These are phyloP conservation scores for Anthoscopus minutus DNA, from an alignment of 2,113 vertebrate species.

Conservation along the genomic window DNA sequence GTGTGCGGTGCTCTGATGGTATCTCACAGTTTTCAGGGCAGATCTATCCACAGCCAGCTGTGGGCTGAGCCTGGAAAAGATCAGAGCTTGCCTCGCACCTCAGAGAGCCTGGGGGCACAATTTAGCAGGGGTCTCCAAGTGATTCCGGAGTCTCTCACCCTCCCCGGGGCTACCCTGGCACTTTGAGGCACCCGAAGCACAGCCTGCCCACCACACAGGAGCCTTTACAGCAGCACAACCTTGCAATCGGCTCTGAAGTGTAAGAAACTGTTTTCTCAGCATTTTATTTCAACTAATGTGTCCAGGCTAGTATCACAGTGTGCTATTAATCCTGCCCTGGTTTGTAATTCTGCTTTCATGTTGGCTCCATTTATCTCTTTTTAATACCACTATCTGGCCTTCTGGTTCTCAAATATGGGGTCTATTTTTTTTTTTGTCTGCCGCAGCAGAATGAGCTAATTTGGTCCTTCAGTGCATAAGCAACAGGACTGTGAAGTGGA, in stretches of 20 bases:
- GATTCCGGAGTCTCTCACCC: fast-evolving
- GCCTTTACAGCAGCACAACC: background rate
- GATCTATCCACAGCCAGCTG: background rate
- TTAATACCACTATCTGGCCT: conserved; percentile 16
- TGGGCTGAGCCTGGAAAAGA: background rate
- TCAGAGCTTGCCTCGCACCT: background rate
- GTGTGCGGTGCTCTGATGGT: fast-evolving
- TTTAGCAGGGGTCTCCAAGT: background rate
- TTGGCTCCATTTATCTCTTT: conserved; percentile 48
- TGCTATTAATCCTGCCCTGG: conserved; percentile 1
- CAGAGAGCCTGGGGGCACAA: background rate
- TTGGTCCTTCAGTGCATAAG: conserved; percentile 31
- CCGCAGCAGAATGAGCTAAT: conserved; percentile 45
- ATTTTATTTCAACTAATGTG: conserved; percentile 35
- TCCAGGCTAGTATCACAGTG: background rate
- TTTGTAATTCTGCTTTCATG: conserved; percentile 38
- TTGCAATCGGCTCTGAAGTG: background rate
- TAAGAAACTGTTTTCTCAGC: conserved; percentile 38
- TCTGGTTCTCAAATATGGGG: conserved; percentile 1
- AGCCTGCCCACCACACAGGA: background rate
- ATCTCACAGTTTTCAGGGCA: background rate
- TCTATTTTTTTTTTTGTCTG: conserved; percentile 19
- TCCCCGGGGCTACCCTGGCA: background rate
- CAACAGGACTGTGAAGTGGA: conserved; percentile 14
- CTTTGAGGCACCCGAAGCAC: fast-evolving